Evolutionary conservation across 2,797 vertebrate genomes (phyloP).

Genomic region (Halcyon chelicuti): DNA sequence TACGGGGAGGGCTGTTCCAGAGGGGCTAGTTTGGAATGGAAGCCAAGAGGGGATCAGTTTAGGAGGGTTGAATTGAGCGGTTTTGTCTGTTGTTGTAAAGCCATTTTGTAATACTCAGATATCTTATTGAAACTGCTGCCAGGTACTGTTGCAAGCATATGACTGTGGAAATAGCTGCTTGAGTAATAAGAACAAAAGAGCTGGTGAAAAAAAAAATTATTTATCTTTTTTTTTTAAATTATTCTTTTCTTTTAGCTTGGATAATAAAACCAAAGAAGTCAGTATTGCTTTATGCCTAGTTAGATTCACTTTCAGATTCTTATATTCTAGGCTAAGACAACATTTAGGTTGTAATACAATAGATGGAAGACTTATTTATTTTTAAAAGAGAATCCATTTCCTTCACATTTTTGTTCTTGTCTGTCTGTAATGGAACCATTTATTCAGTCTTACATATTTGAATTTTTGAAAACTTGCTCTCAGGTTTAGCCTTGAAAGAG

Average conservation of each 20-base stretch:
- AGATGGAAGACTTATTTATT: neutral
- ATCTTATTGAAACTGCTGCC: conserved; percentile 43
- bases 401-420: neutral
- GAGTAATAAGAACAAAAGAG: conserved; percentile 42
- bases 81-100: conserved; percentile 39
- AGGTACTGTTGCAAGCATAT: conserved; percentile 51
- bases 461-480: neutral
- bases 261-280: neutral
- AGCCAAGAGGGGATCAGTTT: conserved; percentile 46
- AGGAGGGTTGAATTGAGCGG: conserved; percentile 23
- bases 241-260: neutral
- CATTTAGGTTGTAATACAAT: neutral
- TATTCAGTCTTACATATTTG: neutral
- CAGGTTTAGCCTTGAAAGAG: neutral
- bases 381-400: neutral
- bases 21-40: neutral
- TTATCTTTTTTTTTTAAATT: neutral
- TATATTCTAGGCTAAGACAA: neutral
- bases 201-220: neutral
- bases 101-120: conserved; percentile 45
- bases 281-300: neutral
- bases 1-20: conserved; percentile 29
- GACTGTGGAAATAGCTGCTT: conserved; percentile 55
- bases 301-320: neutral
- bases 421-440: neutral